Base-by-base conservation (phyloP, 2,888 invertebrate genomes). In the Anthophora plumipes region DNA sequence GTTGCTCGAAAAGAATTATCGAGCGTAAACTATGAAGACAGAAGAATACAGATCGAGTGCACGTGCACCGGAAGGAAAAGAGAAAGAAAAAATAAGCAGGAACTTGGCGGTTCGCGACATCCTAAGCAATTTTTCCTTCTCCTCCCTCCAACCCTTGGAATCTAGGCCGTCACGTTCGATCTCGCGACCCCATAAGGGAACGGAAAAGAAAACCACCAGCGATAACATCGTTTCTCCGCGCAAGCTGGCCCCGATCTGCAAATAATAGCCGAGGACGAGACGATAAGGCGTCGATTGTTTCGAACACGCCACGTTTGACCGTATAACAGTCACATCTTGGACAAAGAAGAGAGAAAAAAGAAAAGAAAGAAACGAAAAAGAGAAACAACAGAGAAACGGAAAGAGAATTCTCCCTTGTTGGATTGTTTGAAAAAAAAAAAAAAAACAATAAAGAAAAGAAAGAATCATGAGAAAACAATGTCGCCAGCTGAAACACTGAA, bases 241-340 rank as follows among this genome's bases (percentile, higher is more conserved):
- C 70, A 37, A 22, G 31, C 60, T 77, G 84, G n/a, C 76, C 84
- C 50, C 72, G 67, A 85, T 83, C 79, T 77, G 79, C 70, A 77
- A 83, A 86, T 85, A 87, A 82, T 76, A 69, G 14, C 71, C 63
- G 77, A 77, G 79, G 54, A 73, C 82, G 46, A n/a, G 43, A 63
- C 59, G 86, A 84, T 86, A 83, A 83, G 76, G 14, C 66, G 55
- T 52, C 60, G 75, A 85, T 83, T 81, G 76, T 84, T 77, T 64
- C 76, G 37, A 66, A 17, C 25, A 37, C 20, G 4, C 12, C n/a
- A 14, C 12, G 54, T 72, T 57, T n/a, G n/a, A 66, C 37, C 54
- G 37, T 48, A 57, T 41, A 41, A 39, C 52, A 12, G 17, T 12
- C 54, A 1, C 25, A 1, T 52, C 22, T 41, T 14, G 9, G 4